Evolutionary conservation across 2,113 vertebrate genomes (phyloP).

Genomic region (Sturnira hondurensis): DNA sequence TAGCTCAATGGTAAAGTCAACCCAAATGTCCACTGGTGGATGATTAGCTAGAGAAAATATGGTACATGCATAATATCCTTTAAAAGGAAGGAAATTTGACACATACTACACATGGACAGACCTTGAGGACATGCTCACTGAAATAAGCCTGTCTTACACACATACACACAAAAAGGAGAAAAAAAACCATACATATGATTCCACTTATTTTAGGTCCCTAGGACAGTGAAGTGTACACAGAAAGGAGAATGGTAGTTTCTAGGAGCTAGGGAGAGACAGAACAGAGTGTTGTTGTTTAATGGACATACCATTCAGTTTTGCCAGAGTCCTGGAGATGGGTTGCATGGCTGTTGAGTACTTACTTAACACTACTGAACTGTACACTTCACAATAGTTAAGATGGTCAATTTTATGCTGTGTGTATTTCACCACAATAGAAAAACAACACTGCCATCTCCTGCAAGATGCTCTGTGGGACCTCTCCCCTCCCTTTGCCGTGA

Average conservation of each 20-base stretch:
- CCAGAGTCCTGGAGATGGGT: background rate
- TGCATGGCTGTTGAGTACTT: background rate
- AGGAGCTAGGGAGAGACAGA: background rate
- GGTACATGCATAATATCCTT: background rate
- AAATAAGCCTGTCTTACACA: background rate
- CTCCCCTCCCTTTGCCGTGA: accelerated
- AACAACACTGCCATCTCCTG: background rate
- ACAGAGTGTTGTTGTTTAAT: background rate
- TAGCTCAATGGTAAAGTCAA: background rate
- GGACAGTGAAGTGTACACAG: background rate
- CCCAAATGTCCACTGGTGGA: background rate
- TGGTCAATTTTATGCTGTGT: background rate
- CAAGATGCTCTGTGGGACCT: background rate
- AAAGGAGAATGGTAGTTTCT: background rate
- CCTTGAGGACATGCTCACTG: background rate
- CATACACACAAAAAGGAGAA: background rate
- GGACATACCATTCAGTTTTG: background rate
- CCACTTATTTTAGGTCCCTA: background rate
- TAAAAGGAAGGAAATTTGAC: background rate
- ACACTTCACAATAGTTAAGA: background rate
- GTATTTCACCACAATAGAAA: background rate
- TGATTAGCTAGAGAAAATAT: background rate
- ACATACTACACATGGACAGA: background rate
- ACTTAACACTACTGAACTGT: background rate
- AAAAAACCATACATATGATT: background rate